These are phyloP conservation scores for Actenoides hombroni DNA, from an alignment of 2,113 vertebrate species.

Conservation along the genomic window DNA sequence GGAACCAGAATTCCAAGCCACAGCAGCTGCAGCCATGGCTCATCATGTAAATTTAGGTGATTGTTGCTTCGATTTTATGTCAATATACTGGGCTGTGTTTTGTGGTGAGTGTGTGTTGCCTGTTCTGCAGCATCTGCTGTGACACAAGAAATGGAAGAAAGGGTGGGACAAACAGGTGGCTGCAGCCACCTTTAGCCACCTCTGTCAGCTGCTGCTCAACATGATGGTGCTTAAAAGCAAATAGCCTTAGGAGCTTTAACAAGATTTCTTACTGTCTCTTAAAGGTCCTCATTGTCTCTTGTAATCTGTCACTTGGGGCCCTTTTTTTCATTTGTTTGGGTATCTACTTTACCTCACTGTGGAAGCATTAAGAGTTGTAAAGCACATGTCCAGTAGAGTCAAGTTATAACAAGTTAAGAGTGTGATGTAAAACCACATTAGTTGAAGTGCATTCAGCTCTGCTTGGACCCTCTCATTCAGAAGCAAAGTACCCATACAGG, in stretches of 20 bases:
- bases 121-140: background rate
- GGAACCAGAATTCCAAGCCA: background rate
- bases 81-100: background rate
- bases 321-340: background rate
- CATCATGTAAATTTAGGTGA: background rate
- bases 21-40: background rate
- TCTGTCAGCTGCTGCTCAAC: background rate
- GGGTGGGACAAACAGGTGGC: background rate
- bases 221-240: background rate
- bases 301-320: background rate
- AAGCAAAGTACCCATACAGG: background rate
- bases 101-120: rapidly evolving
- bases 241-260: background rate
- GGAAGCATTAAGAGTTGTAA: background rate
- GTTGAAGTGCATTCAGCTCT: background rate
- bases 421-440: background rate
- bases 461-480: background rate
- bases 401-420: background rate
- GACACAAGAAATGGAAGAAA: too few relatives aligned
- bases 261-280: background rate
- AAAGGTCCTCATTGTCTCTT: background rate
- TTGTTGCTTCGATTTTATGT: background rate
- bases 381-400: background rate
- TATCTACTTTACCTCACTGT: background rate
- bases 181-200: background rate